Base-by-base conservation (phyloP, 2,797 vertebrate genomes). In the Hemibagrus guttatus region DNA sequence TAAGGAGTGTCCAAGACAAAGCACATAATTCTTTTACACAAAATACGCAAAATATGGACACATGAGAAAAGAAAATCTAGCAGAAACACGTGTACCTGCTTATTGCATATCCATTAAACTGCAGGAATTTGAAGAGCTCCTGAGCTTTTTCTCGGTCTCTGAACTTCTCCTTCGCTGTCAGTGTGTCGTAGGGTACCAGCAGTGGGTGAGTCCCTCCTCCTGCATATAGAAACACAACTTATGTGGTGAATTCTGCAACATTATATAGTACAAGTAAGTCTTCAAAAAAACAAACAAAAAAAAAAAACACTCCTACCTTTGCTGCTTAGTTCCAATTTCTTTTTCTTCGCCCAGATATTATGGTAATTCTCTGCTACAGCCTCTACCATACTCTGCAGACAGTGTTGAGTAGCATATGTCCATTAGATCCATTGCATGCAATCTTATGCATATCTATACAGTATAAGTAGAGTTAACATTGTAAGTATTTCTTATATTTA, bases 321-420 rank as follows among this genome's bases (percentile, higher is more conserved):
- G 92, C 96, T 97, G 88, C 95, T 93, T 46, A 99, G 95, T 84
- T 99, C 98, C 75, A 93, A 91, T 92, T 98, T 99, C 96, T 99
- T 99, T 95, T 99, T 99, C 95, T 97, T 99, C 89, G 98, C 97
- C 98, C 98, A 99, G 93, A 99, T 99, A 91, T 98, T 99, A 93
- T 99, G 98, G 92, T 99, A 99, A 91, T 99, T 99, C 95, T 99
- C 98, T 88, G 98, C 98, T 89, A 99, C 96, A 81, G 97, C 93
- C 92, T 99, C 98, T 90, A 97, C 97, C 98, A 99, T 99, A 75
- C 95, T 96, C 98, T 99, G 89, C 66, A 84, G 14, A 23, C 28
- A 54, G 63, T 28, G 63, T 68, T 63, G 6, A 79, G 4, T 42
- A 19, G 46, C 3, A 64, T n/a, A 8, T 39, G 23, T 66, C 21